Conservation (phyloP, 2,888 invertebrate genomes). For the Calameuta pallipes region DNA sequence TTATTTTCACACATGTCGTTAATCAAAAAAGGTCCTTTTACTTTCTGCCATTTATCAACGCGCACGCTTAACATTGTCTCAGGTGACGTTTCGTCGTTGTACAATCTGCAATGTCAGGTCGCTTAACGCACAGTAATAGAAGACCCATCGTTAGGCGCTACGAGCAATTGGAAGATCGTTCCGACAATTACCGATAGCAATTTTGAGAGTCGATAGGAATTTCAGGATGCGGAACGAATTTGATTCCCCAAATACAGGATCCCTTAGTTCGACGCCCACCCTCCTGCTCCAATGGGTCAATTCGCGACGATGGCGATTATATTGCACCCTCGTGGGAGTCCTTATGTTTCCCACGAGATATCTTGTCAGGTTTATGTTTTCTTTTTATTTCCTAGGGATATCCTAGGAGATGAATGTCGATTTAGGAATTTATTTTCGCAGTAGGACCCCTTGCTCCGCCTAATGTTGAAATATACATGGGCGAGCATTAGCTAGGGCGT, state of each 20-base stretch:
- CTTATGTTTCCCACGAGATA: neutral
- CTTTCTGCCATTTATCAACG: too few species aligned
- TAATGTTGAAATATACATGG: neutral
- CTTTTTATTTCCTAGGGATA: neutral
- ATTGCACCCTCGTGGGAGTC: neutral
- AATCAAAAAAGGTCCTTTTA: too few species aligned
- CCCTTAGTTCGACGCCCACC: neutral
- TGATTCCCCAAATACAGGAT: neutral
- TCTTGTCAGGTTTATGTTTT: neutral
- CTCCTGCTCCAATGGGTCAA: neutral
- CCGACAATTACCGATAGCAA: neutral
- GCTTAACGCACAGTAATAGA: neutral
- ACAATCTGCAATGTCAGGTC: neutral
- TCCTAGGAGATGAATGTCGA: neutral
- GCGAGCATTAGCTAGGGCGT: neutral
- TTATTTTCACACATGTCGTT: too few species aligned
- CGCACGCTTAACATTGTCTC: too few species aligned
- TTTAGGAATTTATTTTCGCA: neutral
- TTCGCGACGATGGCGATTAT: neutral
- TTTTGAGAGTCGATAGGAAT: neutral
- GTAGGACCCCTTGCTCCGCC: neutral
- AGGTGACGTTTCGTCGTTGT: neutral
- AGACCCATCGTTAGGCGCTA: neutral
- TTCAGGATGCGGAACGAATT: neutral
- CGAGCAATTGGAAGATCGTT: neutral